phyloP scores from a whole-genome alignment of 2,113 vertebrate species.

The Pluvialis apricaria region DNA sequence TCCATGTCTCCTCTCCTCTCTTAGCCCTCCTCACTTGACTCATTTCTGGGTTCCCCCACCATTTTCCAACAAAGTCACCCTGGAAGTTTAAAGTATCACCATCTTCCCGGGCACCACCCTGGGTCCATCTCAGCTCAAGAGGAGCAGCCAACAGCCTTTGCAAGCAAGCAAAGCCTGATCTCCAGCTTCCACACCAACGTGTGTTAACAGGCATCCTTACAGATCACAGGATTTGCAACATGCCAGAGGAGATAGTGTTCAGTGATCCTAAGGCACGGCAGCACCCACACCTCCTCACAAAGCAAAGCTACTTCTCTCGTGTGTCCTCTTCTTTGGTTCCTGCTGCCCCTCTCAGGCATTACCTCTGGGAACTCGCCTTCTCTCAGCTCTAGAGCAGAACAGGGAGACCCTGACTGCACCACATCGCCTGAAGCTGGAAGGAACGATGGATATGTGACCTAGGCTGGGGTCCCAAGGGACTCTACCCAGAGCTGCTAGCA shows the following conservation, averaged over 20 bases:
- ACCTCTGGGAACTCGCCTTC: not conserved
- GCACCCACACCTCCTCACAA: not conserved
- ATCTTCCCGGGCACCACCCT: not conserved
- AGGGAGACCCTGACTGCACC: not conserved
- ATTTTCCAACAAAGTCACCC: not conserved
- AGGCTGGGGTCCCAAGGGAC: not conserved
- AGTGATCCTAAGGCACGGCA: not conserved
- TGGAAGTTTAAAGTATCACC: rapidly evolving
- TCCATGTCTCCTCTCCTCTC: not conserved
- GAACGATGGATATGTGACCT: not conserved
- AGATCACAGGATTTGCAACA: not conserved
- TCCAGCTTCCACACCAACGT: not conserved
- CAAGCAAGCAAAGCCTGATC: not conserved
- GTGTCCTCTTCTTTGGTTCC: not conserved
- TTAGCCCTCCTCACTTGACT: not conserved
- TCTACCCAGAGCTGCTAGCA: not conserved
- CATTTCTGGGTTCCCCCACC: not conserved
- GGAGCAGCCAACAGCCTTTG: not conserved
- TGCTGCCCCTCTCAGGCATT: not conserved
- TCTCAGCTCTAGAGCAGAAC: not conserved
- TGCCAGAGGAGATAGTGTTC: not conserved
- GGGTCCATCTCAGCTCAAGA: not conserved
- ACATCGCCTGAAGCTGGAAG: not conserved
- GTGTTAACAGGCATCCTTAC: not conserved
- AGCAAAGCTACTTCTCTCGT: not conserved